Conservation (phyloP, 2,797 vertebrate genomes). For the Cyprinodon diabolis region DNA sequence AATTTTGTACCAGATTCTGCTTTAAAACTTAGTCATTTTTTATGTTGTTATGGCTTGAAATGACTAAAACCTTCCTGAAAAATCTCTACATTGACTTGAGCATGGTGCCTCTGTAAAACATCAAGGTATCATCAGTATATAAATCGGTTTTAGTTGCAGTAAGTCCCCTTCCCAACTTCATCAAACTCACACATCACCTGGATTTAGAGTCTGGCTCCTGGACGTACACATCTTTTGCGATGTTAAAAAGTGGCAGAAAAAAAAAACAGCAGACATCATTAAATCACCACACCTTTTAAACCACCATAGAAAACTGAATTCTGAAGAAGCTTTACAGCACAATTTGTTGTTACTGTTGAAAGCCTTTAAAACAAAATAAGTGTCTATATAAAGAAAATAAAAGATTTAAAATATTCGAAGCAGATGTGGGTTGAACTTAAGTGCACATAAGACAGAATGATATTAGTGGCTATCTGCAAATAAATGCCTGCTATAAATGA, state of each 20-base stretch:
- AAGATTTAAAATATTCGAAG: neutral
- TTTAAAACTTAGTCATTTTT: neutral
- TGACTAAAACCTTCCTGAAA: neutral
- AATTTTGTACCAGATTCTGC: neutral
- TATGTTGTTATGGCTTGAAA: neutral
- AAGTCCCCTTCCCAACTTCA: neutral
- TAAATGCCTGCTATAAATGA: conserved; percentile 49
- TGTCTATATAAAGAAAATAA: neutral
- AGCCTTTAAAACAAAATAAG: conserved; percentile 2
- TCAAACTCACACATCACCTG: neutral
- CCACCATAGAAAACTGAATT: neutral
- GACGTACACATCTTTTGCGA: neutral
- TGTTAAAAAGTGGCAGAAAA: conserved; percentile 3
- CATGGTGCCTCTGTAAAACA: neutral
- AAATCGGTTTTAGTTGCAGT: neutral
- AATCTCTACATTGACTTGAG: neutral
- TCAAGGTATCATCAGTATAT: neutral
- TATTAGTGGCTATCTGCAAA: conserved; percentile 20
- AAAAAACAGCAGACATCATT: neutral
- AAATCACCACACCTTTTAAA: neutral
- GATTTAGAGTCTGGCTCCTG: neutral
- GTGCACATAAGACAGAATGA: neutral
- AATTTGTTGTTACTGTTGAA: neutral
- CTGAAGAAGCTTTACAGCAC: neutral
- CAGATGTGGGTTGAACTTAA: neutral